Percentiles rank a stretch among this genome's conserved stretches.
Evolutionary conservation across 30 jellyfish, hydroid and myxozoan genomes (phyloP).

Genomic region (Pseudorhiza aurosa): DNA sequence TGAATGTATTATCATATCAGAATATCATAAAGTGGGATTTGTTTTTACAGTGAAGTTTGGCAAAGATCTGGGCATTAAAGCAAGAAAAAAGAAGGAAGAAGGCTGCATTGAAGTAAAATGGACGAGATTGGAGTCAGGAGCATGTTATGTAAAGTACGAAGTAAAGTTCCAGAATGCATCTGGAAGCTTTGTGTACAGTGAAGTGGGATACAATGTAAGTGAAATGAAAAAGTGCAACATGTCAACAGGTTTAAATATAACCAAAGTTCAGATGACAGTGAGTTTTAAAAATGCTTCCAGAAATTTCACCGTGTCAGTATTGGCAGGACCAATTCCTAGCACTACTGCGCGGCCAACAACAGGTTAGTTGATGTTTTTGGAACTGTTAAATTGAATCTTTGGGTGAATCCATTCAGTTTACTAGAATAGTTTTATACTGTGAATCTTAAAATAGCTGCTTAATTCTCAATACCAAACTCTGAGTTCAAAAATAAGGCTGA

Average conservation of each 20-base stretch:
- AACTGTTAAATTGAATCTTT: no score
- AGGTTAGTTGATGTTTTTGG: no score
- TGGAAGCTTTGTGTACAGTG: background rate
- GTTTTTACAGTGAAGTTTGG: constrained; percentile 1
- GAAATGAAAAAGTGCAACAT: constrained; percentile 15
- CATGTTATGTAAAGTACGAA: constrained; percentile 22
- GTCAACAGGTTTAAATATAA: constrained; percentile 5
- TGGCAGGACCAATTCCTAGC: no score
- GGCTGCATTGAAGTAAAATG: constrained; percentile 10
- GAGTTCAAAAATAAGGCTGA: no score
- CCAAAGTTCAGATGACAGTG: constrained; percentile 1
- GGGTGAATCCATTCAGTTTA: no score
- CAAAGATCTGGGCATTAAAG: background rate
- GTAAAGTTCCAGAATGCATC: constrained; percentile 9
- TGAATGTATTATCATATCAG: no score
- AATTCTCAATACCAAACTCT: no score
- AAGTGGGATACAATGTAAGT: constrained; percentile 2
- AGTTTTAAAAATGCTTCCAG: constrained; percentile 14
- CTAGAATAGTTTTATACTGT: no score
- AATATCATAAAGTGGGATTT: no score
- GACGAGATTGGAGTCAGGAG: constrained; percentile 23
- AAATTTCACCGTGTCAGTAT: constrained; percentile 26
- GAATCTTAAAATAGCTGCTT: no score
- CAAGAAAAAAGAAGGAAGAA: background rate
- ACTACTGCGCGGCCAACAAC: no score